phyloP scores from a whole-genome alignment of 2,113 vertebrate species.

The Phaetusa simplex region DNA sequence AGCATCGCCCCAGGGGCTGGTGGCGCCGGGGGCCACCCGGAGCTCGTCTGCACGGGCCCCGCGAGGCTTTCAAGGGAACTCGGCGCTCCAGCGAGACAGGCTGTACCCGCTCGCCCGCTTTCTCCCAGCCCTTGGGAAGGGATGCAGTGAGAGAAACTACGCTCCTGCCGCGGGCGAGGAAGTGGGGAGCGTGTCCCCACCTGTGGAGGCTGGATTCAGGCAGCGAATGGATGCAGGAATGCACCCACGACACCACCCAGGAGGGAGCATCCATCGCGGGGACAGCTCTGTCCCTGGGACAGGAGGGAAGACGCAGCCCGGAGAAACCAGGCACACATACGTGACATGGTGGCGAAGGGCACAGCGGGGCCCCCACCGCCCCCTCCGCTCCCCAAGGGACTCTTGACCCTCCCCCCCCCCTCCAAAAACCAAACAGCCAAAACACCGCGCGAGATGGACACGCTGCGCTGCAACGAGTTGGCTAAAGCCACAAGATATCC shows the following conservation, averaged over 20 bases:
- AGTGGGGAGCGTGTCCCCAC: background rate
- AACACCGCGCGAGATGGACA: rapidly evolving
- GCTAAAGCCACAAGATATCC: background rate
- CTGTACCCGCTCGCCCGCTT: conserved; percentile 40
- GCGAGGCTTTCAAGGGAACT: background rate
- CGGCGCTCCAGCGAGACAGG: conserved; percentile 7
- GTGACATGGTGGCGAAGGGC: background rate
- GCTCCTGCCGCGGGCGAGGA: background rate
- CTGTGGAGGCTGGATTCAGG: background rate
- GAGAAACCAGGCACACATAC: rapidly evolving
- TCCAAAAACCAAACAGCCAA: background rate
- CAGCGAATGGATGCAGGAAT: background rate
- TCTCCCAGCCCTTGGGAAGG: background rate
- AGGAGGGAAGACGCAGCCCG: background rate
- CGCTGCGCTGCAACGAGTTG: rapidly evolving
- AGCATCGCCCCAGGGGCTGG: background rate
- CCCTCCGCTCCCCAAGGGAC: background rate
- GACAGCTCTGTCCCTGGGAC: background rate
- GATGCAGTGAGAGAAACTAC: background rate
- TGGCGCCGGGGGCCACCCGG: rapidly evolving
- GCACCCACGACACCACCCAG: rapidly evolving
- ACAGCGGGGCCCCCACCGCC: rapidly evolving
- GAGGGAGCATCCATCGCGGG: rapidly evolving
- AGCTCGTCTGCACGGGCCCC: background rate
- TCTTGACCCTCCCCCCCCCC: background rate